These are phyloP conservation scores for Synergus gifuensis DNA, from an alignment of 2,888 invertebrate species.

Conservation along the genomic window DNA sequence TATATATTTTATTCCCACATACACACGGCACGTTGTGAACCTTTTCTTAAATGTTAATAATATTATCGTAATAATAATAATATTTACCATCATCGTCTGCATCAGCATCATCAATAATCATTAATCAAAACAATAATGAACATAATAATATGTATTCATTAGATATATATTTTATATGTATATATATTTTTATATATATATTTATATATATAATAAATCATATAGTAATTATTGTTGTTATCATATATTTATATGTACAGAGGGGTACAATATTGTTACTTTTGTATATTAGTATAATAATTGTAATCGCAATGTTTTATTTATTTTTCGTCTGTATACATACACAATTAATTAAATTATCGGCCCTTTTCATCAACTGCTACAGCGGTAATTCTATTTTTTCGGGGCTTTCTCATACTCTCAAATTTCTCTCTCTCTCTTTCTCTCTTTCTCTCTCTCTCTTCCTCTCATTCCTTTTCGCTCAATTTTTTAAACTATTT, in stretches of 20 bases:
- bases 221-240: slow-evolving; percentile 76
- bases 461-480: slow-evolving; percentile 31
- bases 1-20: slow-evolving; percentile 89
- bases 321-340: slow-evolving; percentile 75
- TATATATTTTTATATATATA: slow-evolving; percentile 63
- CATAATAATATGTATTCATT: slow-evolving; percentile 73
- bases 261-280: slow-evolving; percentile 76
- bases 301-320: slow-evolving; percentile 76
- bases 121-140: slow-evolving; percentile 74
- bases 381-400: slow-evolving; percentile 60
- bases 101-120: slow-evolving; percentile 62
- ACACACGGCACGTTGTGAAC: slow-evolving; percentile 95
- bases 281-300: slow-evolving; percentile 68
- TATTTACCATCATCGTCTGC: slow-evolving; percentile 62
- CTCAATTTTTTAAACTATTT: slow-evolving; percentile 53
- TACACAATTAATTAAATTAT: slow-evolving; percentile 76
- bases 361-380: slow-evolving; percentile 68
- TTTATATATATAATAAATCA: slow-evolving; percentile 74
- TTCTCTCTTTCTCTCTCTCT: slow-evolving; percentile 17
- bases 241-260: slow-evolving; percentile 77
- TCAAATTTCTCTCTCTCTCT: slow-evolving; percentile 50
- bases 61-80: slow-evolving; percentile 76
- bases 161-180: slow-evolving; percentile 69
- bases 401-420: slow-evolving; percentile 55
- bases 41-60: slow-evolving; percentile 86